Evolutionary conservation across 2,888 invertebrate genomes (phyloP).

Genomic region (Actias luna): DNA sequence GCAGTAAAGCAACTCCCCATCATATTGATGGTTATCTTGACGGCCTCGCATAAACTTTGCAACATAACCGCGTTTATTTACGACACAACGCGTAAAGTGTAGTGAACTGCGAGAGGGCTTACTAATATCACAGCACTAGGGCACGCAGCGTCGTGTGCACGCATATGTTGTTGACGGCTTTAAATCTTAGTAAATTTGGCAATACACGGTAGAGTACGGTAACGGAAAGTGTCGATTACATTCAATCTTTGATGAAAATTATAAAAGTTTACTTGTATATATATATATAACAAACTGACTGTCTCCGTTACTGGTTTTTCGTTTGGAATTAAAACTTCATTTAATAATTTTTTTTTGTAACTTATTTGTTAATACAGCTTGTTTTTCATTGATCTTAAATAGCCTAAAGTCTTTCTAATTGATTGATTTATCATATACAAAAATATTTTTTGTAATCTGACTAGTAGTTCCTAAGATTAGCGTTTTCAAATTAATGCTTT

Average conservation of each 20-base stretch:
- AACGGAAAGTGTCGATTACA: not conserved
- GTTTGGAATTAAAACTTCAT: no score
- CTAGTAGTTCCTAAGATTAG: no score
- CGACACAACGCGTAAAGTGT: slow-evolving; percentile 8
- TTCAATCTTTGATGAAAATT: not conserved
- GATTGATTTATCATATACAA: no score
- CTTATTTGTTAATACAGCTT: no score
- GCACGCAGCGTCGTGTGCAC: not conserved
- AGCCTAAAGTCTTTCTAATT: no score
- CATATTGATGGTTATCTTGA: slow-evolving; percentile 49
- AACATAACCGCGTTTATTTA: slow-evolving; percentile 41
- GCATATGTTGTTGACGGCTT: not conserved
- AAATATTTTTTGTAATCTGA: no score
- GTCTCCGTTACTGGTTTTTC: no score
- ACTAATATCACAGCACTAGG: not conserved
- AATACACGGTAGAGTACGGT: not conserved
- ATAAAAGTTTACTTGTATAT: no score
- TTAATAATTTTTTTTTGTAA: no score
- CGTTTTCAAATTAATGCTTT: no score
- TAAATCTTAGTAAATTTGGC: not conserved
- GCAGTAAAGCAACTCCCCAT: slow-evolving; percentile 49
- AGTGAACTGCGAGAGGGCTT: not conserved
- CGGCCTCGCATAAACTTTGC: slow-evolving; percentile 46
- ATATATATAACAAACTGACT: no score
- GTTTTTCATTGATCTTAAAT: no score